Evolutionary conservation across 2,797 vertebrate genomes (phyloP), one percentile per base, ranked within the genome.

Genomic region (Muscicapa striata): DNA sequence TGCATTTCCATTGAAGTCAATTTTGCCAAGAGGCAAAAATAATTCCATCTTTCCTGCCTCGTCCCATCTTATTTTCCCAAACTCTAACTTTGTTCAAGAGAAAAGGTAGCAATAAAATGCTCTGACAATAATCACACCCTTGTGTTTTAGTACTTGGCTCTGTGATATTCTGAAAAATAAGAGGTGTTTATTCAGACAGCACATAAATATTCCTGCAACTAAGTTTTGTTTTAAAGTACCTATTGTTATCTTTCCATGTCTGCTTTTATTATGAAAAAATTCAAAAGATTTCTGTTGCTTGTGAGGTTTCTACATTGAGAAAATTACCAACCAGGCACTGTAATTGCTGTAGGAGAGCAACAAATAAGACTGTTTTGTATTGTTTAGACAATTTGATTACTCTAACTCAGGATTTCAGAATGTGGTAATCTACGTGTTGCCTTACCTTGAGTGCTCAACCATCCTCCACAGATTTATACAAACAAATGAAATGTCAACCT

Each of bases 301-400:
- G 21, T 79, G 88, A 95, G 59, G 58, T 93, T 94, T 66, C 80
- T 51, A 16, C 86, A 85, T 66, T 90, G 89, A 93, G 91, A 92
- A 97, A 96, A 96, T 96, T 90, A 90, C 91, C 74, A 87, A 76
- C 59, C 88, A 77, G n/a, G 84, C 68, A 77, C 66, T 78, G 87
- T 92, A 96, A 94, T 97, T 97, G 87, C 91, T 95, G 84, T 75
- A 80, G 82, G 80, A 95, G 89, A 84, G 81, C 79, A 82, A 80
- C 83, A 94, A 95, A 82, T 77, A 94, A 61, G 79, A 45, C 79
- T 64, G 87, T 68, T 91, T 93, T 78, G 75, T 54, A 74, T 96
- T 97, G 87, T 97, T 96, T 96, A 92, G 96, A 97, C 94, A 95
- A 86, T 85, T 90, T 91, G 92, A 92, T 94, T 95, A 85, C 58